Conservation (phyloP, 2,797 vertebrate genomes). For the Brachymystax lenok region DNA sequence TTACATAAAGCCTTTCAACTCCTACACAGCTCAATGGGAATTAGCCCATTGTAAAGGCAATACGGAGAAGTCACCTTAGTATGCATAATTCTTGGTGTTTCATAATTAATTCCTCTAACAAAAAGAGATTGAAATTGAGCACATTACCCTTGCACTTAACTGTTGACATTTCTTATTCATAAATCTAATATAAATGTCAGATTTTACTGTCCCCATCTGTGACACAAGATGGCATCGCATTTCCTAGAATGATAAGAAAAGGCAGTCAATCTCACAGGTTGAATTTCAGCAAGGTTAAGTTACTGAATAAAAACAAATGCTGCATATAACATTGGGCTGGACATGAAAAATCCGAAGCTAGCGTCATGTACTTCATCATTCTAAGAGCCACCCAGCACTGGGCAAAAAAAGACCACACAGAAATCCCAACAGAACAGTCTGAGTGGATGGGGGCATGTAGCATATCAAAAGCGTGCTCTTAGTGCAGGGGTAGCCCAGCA, state of each 20-base stretch:
- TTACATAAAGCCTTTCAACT: conserved; percentile 53
- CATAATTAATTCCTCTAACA: conserved; percentile 45
- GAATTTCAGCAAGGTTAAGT: background rate
- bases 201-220: conserved; percentile 19
- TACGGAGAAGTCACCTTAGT: conserved; percentile 21
- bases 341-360: background rate
- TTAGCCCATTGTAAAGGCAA: conserved; percentile 33
- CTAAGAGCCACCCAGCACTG: conserved; percentile 29
- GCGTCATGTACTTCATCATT: conserved; percentile 34
- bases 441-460: conserved; percentile 32
- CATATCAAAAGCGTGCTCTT: conserved; percentile 43
- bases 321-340: background rate
- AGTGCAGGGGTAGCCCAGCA: conserved; percentile 27
- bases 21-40: conserved; percentile 34
- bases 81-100: conserved; percentile 41
- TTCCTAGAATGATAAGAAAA: background rate
- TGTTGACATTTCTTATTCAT: conserved; percentile 38
- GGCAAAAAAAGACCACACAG: conserved; percentile 31
- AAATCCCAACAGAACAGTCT: conserved; percentile 24
- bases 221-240: conserved; percentile 3
- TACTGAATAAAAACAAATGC: background rate
- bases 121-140: conserved; percentile 36
- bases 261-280: background rate
- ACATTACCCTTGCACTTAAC: conserved; percentile 29
- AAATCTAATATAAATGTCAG: conserved; percentile 16